Percentiles rank a stretch among this genome's conserved stretches.
Conservation (phyloP, 2,888 invertebrate species). For the Lycaena phlaeas region DNA sequence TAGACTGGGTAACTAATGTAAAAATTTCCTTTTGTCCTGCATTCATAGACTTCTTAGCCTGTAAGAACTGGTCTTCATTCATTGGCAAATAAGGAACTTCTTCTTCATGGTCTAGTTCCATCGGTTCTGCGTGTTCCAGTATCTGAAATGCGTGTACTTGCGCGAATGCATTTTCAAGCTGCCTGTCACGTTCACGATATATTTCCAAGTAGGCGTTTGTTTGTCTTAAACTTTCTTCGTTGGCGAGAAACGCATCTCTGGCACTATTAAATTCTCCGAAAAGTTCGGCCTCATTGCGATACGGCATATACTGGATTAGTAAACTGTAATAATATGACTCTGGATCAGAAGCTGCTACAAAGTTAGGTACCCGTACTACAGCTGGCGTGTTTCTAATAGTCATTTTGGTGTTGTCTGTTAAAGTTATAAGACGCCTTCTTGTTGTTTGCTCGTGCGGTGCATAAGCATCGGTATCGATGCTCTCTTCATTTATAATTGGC, state of each 20-base stretch:
- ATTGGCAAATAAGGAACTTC: slow-evolving; percentile 8
- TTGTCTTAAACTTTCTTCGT: not conserved
- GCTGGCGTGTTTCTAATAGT: slow-evolving; percentile 17
- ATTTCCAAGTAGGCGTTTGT: slow-evolving; percentile 10
- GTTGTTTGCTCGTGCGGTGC: not conserved
- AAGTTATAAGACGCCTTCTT: slow-evolving; percentile 16
- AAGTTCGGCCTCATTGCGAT: slow-evolving; percentile 22
- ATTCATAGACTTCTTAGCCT: not conserved
- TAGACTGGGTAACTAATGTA: slow-evolving; percentile 14
- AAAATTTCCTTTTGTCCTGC: not conserved
- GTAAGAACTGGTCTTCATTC: slow-evolving; percentile 17
- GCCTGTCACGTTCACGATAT: slow-evolving; percentile 22
- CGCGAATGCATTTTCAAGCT: slow-evolving; percentile 26
- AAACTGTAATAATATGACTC: slow-evolving; percentile 28
- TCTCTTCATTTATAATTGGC: slow-evolving; percentile 13
- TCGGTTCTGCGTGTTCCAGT: slow-evolving; percentile 18
- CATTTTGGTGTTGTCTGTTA: slow-evolving; percentile 16
- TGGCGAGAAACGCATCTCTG: slow-evolving; percentile 6
- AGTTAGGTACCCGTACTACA: slow-evolving; percentile 20
- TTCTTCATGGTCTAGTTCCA: slow-evolving; percentile 14
- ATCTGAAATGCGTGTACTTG: slow-evolving; percentile 19
- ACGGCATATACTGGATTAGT: slow-evolving; percentile 26
- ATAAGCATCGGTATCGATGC: slow-evolving; percentile 17
- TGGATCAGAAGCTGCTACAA: slow-evolving; percentile 24
- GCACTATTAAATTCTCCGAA: slow-evolving; percentile 19